Evolutionary conservation across 2,888 invertebrate genomes (phyloP).

Genomic region (Netelia fuscicornis): DNA sequence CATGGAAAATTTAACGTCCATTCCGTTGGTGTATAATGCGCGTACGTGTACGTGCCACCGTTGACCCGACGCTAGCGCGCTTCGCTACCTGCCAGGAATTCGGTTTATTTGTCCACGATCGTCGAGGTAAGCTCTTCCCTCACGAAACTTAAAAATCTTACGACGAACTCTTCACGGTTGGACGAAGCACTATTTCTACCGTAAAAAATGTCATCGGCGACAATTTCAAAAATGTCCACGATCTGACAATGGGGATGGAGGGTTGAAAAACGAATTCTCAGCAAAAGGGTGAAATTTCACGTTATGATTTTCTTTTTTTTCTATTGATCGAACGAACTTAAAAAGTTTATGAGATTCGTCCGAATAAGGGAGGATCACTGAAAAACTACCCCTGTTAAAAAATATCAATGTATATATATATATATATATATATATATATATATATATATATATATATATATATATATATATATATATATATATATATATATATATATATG

Average conservation of each 20-base stretch:
- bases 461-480: not conserved
- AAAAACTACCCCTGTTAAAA: not conserved
- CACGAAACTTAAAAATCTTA: slow-evolving; percentile 28
- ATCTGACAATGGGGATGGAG: slow-evolving; percentile 38
- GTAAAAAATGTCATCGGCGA: slow-evolving; percentile 44
- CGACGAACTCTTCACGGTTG: not conserved
- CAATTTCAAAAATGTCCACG: slow-evolving; percentile 23
- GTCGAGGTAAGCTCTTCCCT: slow-evolving; percentile 25
- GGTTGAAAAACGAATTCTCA: slow-evolving; percentile 24
- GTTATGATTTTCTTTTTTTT: slow-evolving; percentile 43
- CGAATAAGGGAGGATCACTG: not conserved
- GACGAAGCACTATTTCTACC: slow-evolving; percentile 44
- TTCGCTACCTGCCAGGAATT: slow-evolving; percentile 43
- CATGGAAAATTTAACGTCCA: slow-evolving; percentile 59
- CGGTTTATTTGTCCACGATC: slow-evolving; percentile 52
- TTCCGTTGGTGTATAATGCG: slow-evolving; percentile 25
- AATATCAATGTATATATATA: not conserved
- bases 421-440: not conserved
- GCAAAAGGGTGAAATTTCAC: slow-evolving; percentile 8
- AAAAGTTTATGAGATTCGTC: slow-evolving; percentile 55
- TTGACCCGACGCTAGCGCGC: slow-evolving; percentile 1
- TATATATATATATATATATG: not conserved
- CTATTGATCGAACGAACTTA: slow-evolving; percentile 49
- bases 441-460: not conserved
- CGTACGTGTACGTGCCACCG: not conserved